These are phyloP conservation scores for Gerris buenoi DNA, from an alignment of 1,140 invertebrate species.

Conservation along the genomic window DNA sequence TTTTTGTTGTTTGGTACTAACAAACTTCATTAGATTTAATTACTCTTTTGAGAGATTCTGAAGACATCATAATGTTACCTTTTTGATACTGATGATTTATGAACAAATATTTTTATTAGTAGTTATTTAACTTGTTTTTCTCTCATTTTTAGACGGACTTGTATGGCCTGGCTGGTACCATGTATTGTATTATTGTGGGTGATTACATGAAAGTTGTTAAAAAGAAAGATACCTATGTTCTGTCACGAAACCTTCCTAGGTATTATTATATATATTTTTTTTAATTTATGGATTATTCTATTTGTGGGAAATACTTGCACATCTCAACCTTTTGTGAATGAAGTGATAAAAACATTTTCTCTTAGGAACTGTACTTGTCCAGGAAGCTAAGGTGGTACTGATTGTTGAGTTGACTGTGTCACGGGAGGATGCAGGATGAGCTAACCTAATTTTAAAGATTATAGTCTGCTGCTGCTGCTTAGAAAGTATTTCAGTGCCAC, in stretches of 20 bases:
- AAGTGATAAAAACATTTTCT: background rate
- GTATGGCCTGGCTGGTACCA: conserved; percentile 70
- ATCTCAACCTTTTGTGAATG: background rate
- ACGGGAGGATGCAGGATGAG: no score
- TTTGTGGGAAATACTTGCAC: background rate
- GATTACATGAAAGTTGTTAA: conserved; percentile 71
- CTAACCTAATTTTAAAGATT: no score
- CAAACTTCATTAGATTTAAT: background rate
- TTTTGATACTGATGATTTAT: background rate
- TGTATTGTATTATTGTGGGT: conserved; percentile 70
- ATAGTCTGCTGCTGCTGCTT: no score
- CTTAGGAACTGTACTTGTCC: background rate
- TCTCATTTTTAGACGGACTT: conserved; percentile 50
- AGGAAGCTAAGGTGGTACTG: no score
- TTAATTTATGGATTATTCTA: background rate
- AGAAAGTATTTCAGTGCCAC: no score
- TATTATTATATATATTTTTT: conserved; percentile 23
- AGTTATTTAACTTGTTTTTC: background rate
- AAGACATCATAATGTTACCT: background rate
- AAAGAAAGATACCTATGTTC: conserved; percentile 45
- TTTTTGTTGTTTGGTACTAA: background rate
- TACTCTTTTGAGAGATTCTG: background rate
- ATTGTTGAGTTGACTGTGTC: no score
- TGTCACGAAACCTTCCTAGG: conserved; percentile 48
- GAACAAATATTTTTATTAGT: background rate